These are phyloP conservation scores for Eulemur albifrons DNA, from an alignment of 2,797 vertebrate genomes.

Conservation along the genomic window DNA sequence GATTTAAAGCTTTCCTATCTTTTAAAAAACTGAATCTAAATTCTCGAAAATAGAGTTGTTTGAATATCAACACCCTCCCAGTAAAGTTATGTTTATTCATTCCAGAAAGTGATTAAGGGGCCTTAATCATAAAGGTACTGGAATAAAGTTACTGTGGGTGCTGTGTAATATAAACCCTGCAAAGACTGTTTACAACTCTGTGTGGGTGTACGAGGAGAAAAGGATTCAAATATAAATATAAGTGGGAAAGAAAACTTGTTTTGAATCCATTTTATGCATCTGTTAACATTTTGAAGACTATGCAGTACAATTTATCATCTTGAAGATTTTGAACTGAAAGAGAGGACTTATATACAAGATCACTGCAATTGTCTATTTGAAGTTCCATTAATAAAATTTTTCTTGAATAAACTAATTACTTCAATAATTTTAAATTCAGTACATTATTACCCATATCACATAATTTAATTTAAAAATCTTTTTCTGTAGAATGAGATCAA, in stretches of 20 bases:
- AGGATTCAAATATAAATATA: conserved; percentile 66
- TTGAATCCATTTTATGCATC: conserved; percentile 59
- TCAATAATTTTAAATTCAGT: conserved; percentile 34
- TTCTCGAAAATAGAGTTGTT: conserved; percentile 49
- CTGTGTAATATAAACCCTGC: conserved; percentile 64
- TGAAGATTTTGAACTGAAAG: conserved; percentile 63
- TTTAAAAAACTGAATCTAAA: conserved; percentile 3
- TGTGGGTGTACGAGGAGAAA: conserved; percentile 64
- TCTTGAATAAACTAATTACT: conserved; percentile 46
- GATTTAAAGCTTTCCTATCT: conserved; percentile 31
- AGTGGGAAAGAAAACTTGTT: conserved; percentile 59
- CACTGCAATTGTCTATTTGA: conserved; percentile 23
- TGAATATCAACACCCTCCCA: conserved; percentile 45
- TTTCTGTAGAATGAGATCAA: conserved; percentile 56
- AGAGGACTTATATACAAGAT: conserved; percentile 58
- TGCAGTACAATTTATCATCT: conserved; percentile 42
- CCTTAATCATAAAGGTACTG: conserved; percentile 64
- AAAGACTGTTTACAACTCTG: conserved; percentile 69
- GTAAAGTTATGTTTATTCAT: conserved; percentile 65
- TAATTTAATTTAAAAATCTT: conserved; percentile 42
- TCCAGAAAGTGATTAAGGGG: conserved; percentile 70
- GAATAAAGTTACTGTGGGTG: conserved; percentile 65
- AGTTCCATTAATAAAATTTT: conserved; percentile 45
- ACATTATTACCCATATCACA: not conserved
- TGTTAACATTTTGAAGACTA: conserved; percentile 63